Evolutionary conservation across 2,113 vertebrate genomes (phyloP).

Genomic region (Neoarius graeffei): DNA sequence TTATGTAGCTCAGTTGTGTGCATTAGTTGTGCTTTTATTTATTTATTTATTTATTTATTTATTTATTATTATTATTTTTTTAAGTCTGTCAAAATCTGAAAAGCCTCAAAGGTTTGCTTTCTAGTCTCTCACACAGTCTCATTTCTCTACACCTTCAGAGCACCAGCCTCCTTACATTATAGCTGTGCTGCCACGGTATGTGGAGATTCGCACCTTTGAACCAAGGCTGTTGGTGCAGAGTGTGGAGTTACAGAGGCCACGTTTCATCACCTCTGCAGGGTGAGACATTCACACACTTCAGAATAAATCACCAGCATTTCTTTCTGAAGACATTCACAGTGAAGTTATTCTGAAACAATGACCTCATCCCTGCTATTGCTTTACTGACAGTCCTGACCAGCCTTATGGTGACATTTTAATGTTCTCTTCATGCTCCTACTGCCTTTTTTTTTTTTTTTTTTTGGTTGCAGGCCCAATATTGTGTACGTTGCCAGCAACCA

Average conservation of each 20-base stretch:
- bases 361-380: background rate
- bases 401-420: background rate
- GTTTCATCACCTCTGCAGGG: conserved; percentile 95
- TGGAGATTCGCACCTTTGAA: conserved; percentile 95
- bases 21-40: background rate
- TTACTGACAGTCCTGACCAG: background rate
- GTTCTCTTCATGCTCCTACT: conserved; percentile 12
- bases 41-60: too few species aligned
- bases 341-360: background rate
- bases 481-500: conserved; percentile 99
- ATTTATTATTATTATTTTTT: background rate
- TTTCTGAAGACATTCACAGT: background rate
- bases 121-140: background rate
- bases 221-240: conserved; percentile 95
- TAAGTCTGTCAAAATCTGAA: background rate
- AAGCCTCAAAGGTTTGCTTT: background rate
- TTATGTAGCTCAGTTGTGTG: background rate
- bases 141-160: conserved; percentile 70
- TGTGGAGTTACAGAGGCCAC: conserved; percentile 92
- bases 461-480: conserved; percentile 82
- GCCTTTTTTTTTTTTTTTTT: background rate
- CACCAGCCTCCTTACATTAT: conserved; percentile 98
- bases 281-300: conserved; percentile 57
- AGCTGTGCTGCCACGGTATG: conserved; percentile 91
- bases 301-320: background rate